Conservation (phyloP, 2,888 invertebrate species). For the Spatulosminthurus flaviceps region DNA sequence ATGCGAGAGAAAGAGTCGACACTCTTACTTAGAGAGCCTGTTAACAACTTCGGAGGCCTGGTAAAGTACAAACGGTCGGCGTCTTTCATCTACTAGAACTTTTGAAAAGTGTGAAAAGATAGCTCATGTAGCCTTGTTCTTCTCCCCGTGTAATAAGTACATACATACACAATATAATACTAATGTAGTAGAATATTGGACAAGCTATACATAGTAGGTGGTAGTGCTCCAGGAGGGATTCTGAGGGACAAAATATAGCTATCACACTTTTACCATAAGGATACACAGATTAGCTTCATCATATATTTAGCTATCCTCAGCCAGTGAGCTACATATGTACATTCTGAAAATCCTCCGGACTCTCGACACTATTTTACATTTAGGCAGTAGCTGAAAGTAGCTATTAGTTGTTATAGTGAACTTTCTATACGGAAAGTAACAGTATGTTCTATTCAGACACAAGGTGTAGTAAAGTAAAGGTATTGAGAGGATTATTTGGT, state of each 20-base stretch:
- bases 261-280: neutral
- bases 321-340: neutral
- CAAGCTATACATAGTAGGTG: neutral
- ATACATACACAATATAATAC: neutral
- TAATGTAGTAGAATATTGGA: no score
- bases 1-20: conserved; percentile 23
- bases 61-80: conserved; percentile 58
- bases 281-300: neutral
- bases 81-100: conserved; percentile 56
- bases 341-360: no score
- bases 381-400: no score
- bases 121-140: conserved; percentile 41
- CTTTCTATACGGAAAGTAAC: no score
- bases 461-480: no score
- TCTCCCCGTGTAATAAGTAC: neutral
- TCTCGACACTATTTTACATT: no score
- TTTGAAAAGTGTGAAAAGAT: conserved; percentile 63
- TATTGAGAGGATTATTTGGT: no score
- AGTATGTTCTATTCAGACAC: no score
- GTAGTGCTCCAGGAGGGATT: neutral
- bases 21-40: conserved; percentile 47
- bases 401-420: no score
- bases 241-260: conserved; percentile 4
- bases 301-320: neutral
- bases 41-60: conserved; percentile 61